Evolutionary conservation across 2,113 vertebrate species (phyloP), one percentile per base, ranked within the genome.

Genomic region (Vulpes lagopus): DNA sequence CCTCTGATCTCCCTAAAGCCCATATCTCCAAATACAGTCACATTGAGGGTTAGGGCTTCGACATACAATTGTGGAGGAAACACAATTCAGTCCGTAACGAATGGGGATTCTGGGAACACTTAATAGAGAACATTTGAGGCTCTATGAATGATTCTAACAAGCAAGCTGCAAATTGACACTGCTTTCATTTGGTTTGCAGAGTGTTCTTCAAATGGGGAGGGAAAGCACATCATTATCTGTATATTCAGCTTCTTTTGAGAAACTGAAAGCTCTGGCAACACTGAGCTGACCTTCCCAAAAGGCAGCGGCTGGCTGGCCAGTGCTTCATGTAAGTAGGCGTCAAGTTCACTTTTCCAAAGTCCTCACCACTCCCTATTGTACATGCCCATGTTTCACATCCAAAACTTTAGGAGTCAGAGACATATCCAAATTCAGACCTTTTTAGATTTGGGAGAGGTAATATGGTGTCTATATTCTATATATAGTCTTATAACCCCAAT

Each of bases 271-370:
- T 79, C 49, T 71, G 35, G 38, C 8, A 64, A 59, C 11, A 38
- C 27, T 0, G 22, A 2, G 4, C 25, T 20, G 11, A 32, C 30
- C 27, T 38, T 89, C 62, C 20, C 20, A 11, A 17, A 5, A 17
- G 49, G 14, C 43, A 6, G 6, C 27, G 11, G 3, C 16, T 7
- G 14, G 71, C 25, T 74, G 19, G 32, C 12, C n/a, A 10, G 38
- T 3, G 22, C 27, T 35, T 60, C 4, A 5, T 8, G 10, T 5
- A n/a, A n/a, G 20, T 7, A 16, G 57, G 11, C 10, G 1, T 15
- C 57, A n/a, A 30, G 17, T 14, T 83, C 14, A n/a, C 32, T 35
- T 84, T 83, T 59, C 69, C 49, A 11, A 49, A 97, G 57, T 93
- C 76, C 67, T 57, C 16, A 76, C 57, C n/a, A 27, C 4, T 67